These are phyloP conservation scores for Spodoptera littoralis DNA, from an alignment of 2,888 invertebrate genomes.

Conservation along the genomic window DNA sequence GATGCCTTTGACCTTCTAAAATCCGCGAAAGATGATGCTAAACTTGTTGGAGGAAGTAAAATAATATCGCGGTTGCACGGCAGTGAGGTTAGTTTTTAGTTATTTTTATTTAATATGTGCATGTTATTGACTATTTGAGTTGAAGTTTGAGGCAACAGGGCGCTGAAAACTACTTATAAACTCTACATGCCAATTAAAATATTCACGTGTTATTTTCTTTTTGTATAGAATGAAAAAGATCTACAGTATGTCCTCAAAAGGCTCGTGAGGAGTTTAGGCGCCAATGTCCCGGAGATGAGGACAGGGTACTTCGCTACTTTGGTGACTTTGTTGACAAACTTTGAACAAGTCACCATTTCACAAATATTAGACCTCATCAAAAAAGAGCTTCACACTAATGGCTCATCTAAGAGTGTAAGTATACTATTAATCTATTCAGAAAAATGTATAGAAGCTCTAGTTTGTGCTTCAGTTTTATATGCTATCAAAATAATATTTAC, in stretches of 20 bases:
- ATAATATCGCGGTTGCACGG: conserved; percentile 78
- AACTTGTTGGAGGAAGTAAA: conserved; percentile 80
- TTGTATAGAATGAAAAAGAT: conserved; percentile 89
- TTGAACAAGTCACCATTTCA: conserved; percentile 82
- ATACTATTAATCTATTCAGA: not conserved
- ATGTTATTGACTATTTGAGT: not conserved
- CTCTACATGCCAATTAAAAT: not conserved
- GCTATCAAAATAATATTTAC: too few species aligned
- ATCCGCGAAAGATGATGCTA: conserved; percentile 75
- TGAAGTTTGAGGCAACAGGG: not conserved
- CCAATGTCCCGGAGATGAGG: conserved; percentile 90
- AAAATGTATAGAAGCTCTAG: too few species aligned
- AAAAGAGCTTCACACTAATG: conserved; percentile 90
- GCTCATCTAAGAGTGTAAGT: conserved; percentile 91
- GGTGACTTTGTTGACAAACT: conserved; percentile 88
- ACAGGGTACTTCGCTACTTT: conserved; percentile 92
- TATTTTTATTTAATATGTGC: not conserved
- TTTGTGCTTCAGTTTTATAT: too few species aligned
- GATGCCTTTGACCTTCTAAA: conserved; percentile 82
- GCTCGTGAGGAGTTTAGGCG: conserved; percentile 92
- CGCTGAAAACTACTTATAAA: too few species aligned
- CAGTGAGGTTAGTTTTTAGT: conserved; percentile 74
- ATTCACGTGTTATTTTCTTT: conserved; percentile 17
- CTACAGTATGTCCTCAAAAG: conserved; percentile 91
- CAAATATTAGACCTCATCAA: conserved; percentile 89